These are phyloP conservation scores for Coreius guichenoti DNA, from an alignment of 2,797 vertebrate species.

Conservation along the genomic window DNA sequence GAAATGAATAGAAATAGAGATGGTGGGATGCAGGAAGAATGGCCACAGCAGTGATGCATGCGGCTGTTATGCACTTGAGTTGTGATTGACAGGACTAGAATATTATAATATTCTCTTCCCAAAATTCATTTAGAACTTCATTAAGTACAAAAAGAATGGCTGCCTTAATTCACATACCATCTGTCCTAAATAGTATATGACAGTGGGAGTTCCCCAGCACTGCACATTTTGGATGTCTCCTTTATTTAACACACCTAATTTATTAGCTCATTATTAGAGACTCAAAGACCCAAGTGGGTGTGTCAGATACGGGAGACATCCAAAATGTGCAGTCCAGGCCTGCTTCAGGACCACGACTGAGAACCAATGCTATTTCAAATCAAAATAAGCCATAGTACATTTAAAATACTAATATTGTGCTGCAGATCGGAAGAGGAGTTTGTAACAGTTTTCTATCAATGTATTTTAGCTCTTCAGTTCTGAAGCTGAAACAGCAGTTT, in stretches of 20 bases:
- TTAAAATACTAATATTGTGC: background rate
- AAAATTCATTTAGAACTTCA: background rate
- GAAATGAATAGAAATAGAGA: background rate
- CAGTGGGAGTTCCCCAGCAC: constrained; percentile 4
- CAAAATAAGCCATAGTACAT: background rate
- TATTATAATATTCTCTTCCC: background rate
- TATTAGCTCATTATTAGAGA: constrained; percentile 27
- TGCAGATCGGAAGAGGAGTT: background rate
- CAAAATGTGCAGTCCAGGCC: background rate
- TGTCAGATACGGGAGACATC: background rate
- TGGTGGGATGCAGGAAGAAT: background rate
- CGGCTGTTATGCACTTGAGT: background rate
- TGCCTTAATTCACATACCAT: background rate
- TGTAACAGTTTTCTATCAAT: background rate
- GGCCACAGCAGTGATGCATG: background rate
- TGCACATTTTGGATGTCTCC: constrained; percentile 5
- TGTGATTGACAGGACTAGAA: constrained; percentile 4
- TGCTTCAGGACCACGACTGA: background rate
- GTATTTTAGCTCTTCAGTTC: background rate
- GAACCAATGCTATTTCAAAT: background rate
- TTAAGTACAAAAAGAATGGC: background rate
- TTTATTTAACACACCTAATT: constrained; percentile 16
- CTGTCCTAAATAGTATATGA: constrained; percentile 17
- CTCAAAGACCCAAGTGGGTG: background rate
- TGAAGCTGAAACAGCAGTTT: background rate